These are phyloP conservation scores for Solea senegalensis DNA, from an alignment of 2,113 vertebrate species.

Conservation along the genomic window DNA sequence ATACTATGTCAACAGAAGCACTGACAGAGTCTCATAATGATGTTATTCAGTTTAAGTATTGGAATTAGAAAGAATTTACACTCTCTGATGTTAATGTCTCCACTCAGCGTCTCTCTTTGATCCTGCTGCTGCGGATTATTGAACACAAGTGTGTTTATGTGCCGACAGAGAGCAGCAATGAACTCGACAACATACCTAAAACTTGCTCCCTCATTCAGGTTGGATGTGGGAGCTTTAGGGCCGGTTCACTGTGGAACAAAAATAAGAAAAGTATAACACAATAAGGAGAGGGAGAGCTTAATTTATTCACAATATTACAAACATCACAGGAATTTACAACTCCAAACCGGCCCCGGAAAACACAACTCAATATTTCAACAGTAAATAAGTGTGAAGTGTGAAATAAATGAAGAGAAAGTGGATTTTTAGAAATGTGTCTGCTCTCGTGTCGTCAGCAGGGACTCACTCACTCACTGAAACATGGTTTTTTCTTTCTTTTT, in stretches of 20 bases:
- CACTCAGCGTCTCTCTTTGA: not conserved
- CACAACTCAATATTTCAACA: conserved; percentile 41
- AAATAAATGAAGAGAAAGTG: conserved; percentile 21
- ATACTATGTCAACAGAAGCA: too few species aligned
- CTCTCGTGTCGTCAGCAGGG: not conserved
- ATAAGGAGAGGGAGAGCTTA: conserved; percentile 52
- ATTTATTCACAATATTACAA: conserved; percentile 82
- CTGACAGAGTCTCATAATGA: too few species aligned
- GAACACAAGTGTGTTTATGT: not conserved
- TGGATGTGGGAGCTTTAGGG: too few species aligned
- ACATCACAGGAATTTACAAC: conserved; percentile 65
- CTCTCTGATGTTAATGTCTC: not conserved
- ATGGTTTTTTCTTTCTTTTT: conserved; percentile 18
- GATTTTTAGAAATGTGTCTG: conserved; percentile 35
- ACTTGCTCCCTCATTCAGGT: not conserved
- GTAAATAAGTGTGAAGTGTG: conserved; percentile 22
- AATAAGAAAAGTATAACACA: not conserved
- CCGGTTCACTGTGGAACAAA: not conserved
- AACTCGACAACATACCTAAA: not conserved
- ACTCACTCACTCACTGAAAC: not conserved
- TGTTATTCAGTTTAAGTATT: too few species aligned
- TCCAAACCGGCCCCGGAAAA: conserved; percentile 66
- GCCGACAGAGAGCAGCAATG: conserved; percentile 59
- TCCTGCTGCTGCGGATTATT: too few species aligned
- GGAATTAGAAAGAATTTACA: too few species aligned